Percentiles rank a stretch among this genome's conserved stretches.
phyloP scores from a whole-genome alignment of 2,888 invertebrate species.

The Machimus rusticus region DNA sequence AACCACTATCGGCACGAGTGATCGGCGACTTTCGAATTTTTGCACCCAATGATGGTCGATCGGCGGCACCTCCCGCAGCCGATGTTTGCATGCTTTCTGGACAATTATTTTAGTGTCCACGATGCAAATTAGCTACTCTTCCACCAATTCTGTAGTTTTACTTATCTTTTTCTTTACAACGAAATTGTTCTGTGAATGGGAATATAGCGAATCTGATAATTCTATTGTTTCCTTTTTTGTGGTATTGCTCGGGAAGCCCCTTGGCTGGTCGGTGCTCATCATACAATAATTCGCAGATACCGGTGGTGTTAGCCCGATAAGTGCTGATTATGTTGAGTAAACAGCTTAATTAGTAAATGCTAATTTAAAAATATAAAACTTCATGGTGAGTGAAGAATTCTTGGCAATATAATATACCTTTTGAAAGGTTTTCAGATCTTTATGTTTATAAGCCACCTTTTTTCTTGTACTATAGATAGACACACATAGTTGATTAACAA shows the following conservation, averaged over 20 bases:
- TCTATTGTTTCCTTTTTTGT: slow-evolving; percentile 22
- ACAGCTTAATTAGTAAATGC: neutral
- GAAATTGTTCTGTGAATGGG: slow-evolving; percentile 38
- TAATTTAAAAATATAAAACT: neutral
- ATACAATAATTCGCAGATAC: neutral
- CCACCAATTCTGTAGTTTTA: neutral
- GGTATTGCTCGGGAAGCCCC: neutral
- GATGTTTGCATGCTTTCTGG: neutral
- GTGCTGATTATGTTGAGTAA: neutral
- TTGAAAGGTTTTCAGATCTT: too few relatives aligned
- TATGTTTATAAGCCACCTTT: too few relatives aligned
- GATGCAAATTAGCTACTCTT: neutral
- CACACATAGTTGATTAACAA: too few relatives aligned
- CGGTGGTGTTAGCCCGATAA: neutral
- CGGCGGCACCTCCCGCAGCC: neutral
- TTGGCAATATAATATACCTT: neutral
- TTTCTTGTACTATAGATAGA: too few relatives aligned
- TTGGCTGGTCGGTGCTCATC: neutral
- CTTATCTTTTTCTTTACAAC: neutral
- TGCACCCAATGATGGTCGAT: neutral
- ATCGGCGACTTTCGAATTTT: neutral
- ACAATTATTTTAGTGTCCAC: neutral
- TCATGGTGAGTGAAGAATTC: neutral
- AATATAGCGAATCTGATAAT: slow-evolving; percentile 24
- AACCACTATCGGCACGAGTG: slow-evolving; percentile 52